Evolutionary conservation across 2,797 vertebrate species (phyloP).

Genomic region (Cyclura pinguis): DNA sequence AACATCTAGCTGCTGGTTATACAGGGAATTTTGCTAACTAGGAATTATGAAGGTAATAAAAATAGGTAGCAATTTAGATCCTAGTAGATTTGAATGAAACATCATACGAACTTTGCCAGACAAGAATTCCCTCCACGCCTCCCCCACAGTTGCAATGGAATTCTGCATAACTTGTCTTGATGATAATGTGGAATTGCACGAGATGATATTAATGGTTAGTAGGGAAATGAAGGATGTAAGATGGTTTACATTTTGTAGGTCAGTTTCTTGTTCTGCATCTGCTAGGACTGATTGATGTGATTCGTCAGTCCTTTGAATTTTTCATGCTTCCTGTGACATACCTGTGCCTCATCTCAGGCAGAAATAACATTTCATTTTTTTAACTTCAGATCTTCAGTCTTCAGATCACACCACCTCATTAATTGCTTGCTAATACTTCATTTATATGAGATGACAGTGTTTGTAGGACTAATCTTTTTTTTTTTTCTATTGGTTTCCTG

Average conservation of each 20-base stretch:
- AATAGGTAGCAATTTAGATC: background rate
- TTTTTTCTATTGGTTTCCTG: conserved; percentile 21
- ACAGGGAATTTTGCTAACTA: background rate
- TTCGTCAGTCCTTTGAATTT: conserved; percentile 56
- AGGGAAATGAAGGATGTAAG: conserved; percentile 30
- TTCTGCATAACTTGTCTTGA: background rate
- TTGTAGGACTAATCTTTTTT: conserved; percentile 19
- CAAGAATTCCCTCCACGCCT: background rate
- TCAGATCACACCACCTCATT: conserved; percentile 50
- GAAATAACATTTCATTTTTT: conserved; percentile 57
- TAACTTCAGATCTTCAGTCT: conserved; percentile 24
- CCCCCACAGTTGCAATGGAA: background rate
- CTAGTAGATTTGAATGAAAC: conserved; percentile 3
- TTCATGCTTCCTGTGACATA: conserved; percentile 31
- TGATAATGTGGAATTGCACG: background rate
- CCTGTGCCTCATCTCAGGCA: conserved; percentile 49
- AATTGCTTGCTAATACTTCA: conserved; percentile 58
- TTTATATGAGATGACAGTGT: conserved; percentile 34
- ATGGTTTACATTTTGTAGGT: conserved; percentile 59
- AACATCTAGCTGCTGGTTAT: conserved; percentile 5
- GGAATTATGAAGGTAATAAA: conserved; percentile 2
- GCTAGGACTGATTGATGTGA: conserved; percentile 57
- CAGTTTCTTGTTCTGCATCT: conserved; percentile 43
- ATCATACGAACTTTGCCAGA: background rate
- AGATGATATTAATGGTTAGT: background rate